Base-by-base conservation (phyloP, 2,888 invertebrate species). In the Cyclophora albipunctata region DNA sequence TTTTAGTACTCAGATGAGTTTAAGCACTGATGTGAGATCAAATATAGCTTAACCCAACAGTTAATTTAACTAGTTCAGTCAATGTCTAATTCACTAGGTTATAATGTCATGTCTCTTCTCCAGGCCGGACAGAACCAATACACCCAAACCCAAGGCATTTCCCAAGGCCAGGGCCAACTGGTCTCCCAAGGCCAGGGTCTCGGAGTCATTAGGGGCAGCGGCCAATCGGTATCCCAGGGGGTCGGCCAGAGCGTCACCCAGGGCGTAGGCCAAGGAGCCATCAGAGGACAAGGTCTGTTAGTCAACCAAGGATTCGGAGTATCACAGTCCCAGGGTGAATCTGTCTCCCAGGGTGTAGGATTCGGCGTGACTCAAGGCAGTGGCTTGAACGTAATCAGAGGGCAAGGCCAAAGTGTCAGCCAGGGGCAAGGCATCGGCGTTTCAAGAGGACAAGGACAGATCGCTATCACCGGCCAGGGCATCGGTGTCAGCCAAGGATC, bases 131-230 rank as follows among this genome's bases (percentile, higher is more conserved):
- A 61, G 40, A 60, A 60, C 6, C 58, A 64, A 45, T 62, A 49
- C 58, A 52, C 64, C 0, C 63, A 66, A 42, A 66, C 64, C 34
- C 64, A 61, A 54, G 60, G 56, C 45, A 47, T 66, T 1, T 54
- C 44, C 34, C 65, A 64, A 57, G 56, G 59, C 7, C 54, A 55
- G 45, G 63, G 63, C 34, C 51, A 46, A 45, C 3, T 44, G 6
- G 54, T 51, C 5, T 50, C n/a, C 34, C 57, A 62, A 48, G 59
- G 59, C 4, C 62, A 60, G 46, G 64, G 64, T 2, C 34, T 40
- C 4, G 48, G 50, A n/a, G 51, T 57, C 40, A 58, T 45, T 46
- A 54, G 53, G 33, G 66, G 66, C 5, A 46, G 52, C 34, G 63
- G 64, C 7, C 51, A 54, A 43, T 45, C 55, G 35, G 57, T 64